Conservation (phyloP, 2,797 vertebrate species). For the Gymnocypris eckloni region DNA sequence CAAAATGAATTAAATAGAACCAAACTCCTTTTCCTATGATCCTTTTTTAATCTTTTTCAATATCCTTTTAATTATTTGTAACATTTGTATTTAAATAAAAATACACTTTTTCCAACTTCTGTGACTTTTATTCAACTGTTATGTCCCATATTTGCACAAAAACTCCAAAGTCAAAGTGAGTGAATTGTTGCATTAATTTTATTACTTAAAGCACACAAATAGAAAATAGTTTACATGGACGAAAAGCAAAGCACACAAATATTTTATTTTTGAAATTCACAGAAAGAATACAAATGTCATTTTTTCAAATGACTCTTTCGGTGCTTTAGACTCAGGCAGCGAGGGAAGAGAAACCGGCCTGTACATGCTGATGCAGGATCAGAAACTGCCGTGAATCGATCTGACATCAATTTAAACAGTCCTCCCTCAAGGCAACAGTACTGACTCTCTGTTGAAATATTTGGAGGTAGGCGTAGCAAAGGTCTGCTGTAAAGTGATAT, state of each 20-base stretch:
- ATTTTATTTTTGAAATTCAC: not conserved
- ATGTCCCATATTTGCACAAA: not conserved
- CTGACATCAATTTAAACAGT: not conserved
- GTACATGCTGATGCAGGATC: not conserved
- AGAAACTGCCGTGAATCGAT: not conserved
- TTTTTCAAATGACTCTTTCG: not conserved
- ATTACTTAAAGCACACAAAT: slow-evolving; percentile 45
- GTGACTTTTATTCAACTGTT: not conserved
- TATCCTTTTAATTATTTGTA: not conserved
- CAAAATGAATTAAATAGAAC: not conserved
- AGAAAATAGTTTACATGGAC: slow-evolving; percentile 18
- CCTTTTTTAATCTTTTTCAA: not conserved
- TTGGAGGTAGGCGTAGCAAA: slow-evolving; percentile 32
- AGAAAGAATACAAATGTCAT: not conserved
- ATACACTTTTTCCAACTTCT: not conserved
- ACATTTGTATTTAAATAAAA: not conserved
- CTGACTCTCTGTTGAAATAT: not conserved
- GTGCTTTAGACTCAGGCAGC: not conserved
- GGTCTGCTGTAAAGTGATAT: not conserved
- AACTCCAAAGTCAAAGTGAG: not conserved
- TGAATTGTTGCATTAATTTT: slow-evolving; percentile 18
- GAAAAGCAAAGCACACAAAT: not conserved
- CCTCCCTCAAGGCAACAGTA: not conserved
- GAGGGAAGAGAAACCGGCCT: slow-evolving; percentile 5
- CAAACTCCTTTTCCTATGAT: not conserved